phyloP scores from a whole-genome alignment of 1,140 invertebrate species.

The Acromyrmex charruanus region DNA sequence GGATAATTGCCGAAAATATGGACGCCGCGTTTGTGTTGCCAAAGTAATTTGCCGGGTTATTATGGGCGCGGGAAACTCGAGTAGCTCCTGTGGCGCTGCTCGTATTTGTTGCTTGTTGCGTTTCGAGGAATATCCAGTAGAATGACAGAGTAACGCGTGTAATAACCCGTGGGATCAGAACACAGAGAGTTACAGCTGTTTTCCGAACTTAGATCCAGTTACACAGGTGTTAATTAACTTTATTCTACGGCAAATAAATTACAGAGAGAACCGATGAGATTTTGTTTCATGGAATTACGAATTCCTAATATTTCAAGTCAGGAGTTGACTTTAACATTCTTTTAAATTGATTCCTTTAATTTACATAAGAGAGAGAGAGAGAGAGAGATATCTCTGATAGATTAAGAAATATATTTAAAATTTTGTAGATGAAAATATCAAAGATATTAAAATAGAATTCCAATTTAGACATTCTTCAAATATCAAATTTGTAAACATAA shows the following conservation, averaged over 20 bases:
- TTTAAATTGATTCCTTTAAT: neutral
- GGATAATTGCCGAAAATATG: slow-evolving; percentile 62
- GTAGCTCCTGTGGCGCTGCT: slow-evolving; percentile 5
- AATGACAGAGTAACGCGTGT: slow-evolving; percentile 8
- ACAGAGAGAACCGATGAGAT: neutral
- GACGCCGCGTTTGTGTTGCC: slow-evolving; percentile 40
- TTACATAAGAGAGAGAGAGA: neutral
- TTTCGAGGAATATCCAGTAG: slow-evolving; percentile 32
- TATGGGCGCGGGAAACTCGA: slow-evolving; percentile 51
- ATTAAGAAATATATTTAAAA: slow-evolving; percentile 1
- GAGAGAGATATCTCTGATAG: no score
- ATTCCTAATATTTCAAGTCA: neutral
- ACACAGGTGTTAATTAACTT: slow-evolving; percentile 37
- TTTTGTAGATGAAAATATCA: neutral
- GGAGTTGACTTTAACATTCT: neutral
- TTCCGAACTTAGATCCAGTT: slow-evolving; percentile 22
- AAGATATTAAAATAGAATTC: slow-evolving; percentile 5
- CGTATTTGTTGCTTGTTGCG: slow-evolving; percentile 29
- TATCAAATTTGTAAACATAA: neutral
- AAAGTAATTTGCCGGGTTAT: slow-evolving; percentile 51
- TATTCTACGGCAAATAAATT: neutral
- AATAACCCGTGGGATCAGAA: slow-evolving; percentile 6
- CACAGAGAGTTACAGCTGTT: slow-evolving; percentile 22
- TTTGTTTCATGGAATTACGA: neutral
- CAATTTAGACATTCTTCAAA: neutral